Evolutionary conservation across 1,140 invertebrate genomes (phyloP).

Genomic region (Drosophila funebris): DNA sequence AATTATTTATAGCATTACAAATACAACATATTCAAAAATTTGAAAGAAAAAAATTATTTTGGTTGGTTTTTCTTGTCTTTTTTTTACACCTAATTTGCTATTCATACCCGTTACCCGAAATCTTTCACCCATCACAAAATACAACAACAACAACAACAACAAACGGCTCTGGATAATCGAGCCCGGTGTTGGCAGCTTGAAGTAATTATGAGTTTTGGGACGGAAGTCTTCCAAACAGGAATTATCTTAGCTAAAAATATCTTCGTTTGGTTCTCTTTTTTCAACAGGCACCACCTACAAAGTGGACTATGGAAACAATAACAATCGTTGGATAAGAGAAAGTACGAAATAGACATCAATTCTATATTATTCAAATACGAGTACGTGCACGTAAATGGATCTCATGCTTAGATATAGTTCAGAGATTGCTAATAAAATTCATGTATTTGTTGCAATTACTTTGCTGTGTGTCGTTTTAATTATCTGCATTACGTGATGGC

Average conservation of each 20-base stretch:
- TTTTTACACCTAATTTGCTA: conserved; percentile 5
- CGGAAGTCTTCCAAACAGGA: not conserved
- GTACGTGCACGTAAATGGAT: conserved; percentile 47
- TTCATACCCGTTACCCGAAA: not conserved
- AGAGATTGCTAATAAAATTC: conserved; percentile 58
- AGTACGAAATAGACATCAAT: conserved; percentile 22
- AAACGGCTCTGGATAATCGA: conserved; percentile 49
- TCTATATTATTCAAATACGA: not conserved
- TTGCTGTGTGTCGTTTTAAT: not conserved
- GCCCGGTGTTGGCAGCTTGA: conserved; percentile 35
- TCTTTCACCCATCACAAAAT: not conserved
- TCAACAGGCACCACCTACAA: conserved; percentile 51
- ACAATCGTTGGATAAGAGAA: conserved; percentile 46
- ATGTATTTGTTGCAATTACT: conserved; percentile 45
- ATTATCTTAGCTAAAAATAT: conserved; percentile 32
- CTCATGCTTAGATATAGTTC: conserved; percentile 66
- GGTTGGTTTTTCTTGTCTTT: conserved; percentile 34
- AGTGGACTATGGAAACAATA: conserved; percentile 16
- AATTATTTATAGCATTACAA: conserved; percentile 44
- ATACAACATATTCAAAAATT: conserved; percentile 34
- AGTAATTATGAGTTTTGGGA: conserved; percentile 1
- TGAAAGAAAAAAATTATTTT: conserved; percentile 11
- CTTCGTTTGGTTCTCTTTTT: conserved; percentile 38
- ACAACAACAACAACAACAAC: conserved; percentile 11
- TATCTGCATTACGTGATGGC: no score